These are phyloP conservation scores for Coelopa pilipes DNA, from an alignment of 2,888 invertebrate genomes.

Conservation along the genomic window DNA sequence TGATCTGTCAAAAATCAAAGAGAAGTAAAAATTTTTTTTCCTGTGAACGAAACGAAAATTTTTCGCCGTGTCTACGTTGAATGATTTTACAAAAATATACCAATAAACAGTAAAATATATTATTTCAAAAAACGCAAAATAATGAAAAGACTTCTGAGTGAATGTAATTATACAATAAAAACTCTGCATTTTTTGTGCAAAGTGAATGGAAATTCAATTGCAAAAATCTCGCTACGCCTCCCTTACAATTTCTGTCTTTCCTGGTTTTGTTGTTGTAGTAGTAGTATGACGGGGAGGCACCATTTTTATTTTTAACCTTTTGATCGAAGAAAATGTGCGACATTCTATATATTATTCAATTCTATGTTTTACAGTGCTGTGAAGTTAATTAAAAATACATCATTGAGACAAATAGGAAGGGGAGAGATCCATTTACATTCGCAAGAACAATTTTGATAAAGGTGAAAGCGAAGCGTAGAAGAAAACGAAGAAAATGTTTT, in stretches of 20 bases:
- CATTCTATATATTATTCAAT: conserved; percentile 23
- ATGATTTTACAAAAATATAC: conserved; percentile 24
- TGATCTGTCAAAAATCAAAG: conserved; percentile 37
- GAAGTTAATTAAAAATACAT: conserved; percentile 39
- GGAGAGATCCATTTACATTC: conserved; percentile 31
- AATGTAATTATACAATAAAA: conserved; percentile 28
- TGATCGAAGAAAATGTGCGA: conserved; percentile 9
- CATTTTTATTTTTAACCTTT: conserved; percentile 41
- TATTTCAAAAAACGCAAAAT: conserved; percentile 24
- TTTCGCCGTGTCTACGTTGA: conserved; percentile 41
- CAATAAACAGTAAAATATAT: conserved; percentile 5
- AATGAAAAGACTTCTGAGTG: conserved; percentile 18
- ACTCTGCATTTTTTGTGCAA: background rate
- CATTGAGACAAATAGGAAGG: conserved; percentile 24
- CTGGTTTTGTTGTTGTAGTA: conserved; percentile 25
- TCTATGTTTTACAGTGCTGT: conserved; percentile 48
- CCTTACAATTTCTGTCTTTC: conserved; percentile 22
- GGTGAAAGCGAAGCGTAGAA: conserved; percentile 40
- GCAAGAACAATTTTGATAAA: conserved; percentile 31
- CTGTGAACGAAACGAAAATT: conserved; percentile 34
- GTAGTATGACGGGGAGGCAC: conserved; percentile 35
- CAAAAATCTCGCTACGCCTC: conserved; percentile 20
- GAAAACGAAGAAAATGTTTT: conserved; percentile 63
- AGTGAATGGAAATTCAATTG: conserved; percentile 10
- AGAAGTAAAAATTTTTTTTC: conserved; percentile 37